These are phyloP conservation scores for Epinephelus coioides DNA, from an alignment of 2,797 vertebrate genomes.

Conservation along the genomic window DNA sequence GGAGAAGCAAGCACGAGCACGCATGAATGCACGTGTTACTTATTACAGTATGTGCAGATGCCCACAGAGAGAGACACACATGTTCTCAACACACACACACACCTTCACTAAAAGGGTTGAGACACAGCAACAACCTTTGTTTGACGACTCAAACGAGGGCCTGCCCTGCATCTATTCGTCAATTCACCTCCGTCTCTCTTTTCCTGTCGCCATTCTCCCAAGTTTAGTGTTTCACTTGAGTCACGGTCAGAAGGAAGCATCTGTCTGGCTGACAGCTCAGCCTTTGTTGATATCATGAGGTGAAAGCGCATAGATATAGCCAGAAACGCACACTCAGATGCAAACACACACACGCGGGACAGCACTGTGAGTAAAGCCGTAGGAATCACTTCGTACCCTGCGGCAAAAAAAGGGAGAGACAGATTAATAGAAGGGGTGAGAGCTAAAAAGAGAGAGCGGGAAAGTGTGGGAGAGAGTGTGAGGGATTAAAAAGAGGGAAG, in stretches of 20 bases:
- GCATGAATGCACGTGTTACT: slow-evolving; percentile 44
- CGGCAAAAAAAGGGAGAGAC: slow-evolving; percentile 17
- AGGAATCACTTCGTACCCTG: slow-evolving; percentile 44
- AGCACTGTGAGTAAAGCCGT: slow-evolving; percentile 20
- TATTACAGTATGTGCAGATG: slow-evolving; percentile 31
- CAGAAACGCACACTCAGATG: slow-evolving; percentile 18
- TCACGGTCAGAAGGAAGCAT: slow-evolving; percentile 33
- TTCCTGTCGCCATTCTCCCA: background rate
- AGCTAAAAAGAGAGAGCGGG: slow-evolving; percentile 8
- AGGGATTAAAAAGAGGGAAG: slow-evolving; percentile 18
- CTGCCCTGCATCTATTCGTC: slow-evolving; percentile 28
- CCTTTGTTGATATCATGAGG: slow-evolving; percentile 46
- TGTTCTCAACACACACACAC: slow-evolving; percentile 24
- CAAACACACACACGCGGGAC: slow-evolving; percentile 21
- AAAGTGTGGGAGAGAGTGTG: slow-evolving; percentile 29
- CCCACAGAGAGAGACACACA: slow-evolving; percentile 38
- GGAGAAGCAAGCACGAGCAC: slow-evolving; percentile 50
- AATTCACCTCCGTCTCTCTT: slow-evolving; percentile 11
- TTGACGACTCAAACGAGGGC: slow-evolving; percentile 34
- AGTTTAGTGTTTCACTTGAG: slow-evolving; percentile 32
- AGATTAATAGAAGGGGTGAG: slow-evolving; percentile 26
- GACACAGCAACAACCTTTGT: slow-evolving; percentile 52
- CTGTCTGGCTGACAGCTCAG: slow-evolving; percentile 27
- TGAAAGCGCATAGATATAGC: slow-evolving; percentile 11
- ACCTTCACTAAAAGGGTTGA: slow-evolving; percentile 22